These are phyloP conservation scores for Ditylenchus dipsaci DNA, from an alignment of 1,140 invertebrate species.

Conservation along the genomic window DNA sequence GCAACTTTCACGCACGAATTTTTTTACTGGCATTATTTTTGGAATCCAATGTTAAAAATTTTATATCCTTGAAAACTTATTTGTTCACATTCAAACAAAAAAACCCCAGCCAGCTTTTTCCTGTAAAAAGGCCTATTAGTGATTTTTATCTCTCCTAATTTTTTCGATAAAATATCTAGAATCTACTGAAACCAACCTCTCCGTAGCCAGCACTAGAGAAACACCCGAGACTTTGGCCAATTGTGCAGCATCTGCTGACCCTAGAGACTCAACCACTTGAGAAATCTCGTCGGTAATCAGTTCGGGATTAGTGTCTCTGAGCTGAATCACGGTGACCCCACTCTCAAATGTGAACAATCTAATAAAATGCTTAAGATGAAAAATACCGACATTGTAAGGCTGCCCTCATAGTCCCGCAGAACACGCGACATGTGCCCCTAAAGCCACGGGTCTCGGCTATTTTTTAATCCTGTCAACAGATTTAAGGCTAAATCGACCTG, in stretches of 20 bases:
- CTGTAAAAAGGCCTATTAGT: too few relatives aligned
- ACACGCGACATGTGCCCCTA: too few relatives aligned
- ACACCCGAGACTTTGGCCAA: slow-evolving; percentile 32
- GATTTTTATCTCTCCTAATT: too few relatives aligned
- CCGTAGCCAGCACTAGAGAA: slow-evolving; percentile 36
- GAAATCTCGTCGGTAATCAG: slow-evolving; percentile 26
- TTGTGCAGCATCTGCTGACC: slow-evolving; percentile 28
- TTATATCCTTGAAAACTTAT: not conserved
- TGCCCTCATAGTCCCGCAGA: not conserved
- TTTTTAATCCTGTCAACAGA: too few relatives aligned
- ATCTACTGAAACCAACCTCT: slow-evolving; percentile 22
- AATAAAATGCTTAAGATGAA: slow-evolving; percentile 22
- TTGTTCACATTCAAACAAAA: not conserved
- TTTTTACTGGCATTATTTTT: too few relatives aligned
- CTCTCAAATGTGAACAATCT: slow-evolving; percentile 40
- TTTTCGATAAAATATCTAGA: too few relatives aligned
- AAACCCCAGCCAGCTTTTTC: not conserved
- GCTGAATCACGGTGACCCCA: slow-evolving; percentile 38
- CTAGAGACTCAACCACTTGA: slow-evolving; percentile 26
- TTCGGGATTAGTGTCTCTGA: slow-evolving; percentile 18
- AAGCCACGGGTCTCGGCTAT: too few relatives aligned
- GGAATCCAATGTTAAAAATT: not conserved
- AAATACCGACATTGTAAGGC: not conserved
- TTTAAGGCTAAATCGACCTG: too few relatives aligned
- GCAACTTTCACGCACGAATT: too few relatives aligned